Evolutionary conservation across 1,140 invertebrate genomes (phyloP), one percentile per base, ranked within the genome.

Genomic region (Gonioctena quinquepunctata): DNA sequence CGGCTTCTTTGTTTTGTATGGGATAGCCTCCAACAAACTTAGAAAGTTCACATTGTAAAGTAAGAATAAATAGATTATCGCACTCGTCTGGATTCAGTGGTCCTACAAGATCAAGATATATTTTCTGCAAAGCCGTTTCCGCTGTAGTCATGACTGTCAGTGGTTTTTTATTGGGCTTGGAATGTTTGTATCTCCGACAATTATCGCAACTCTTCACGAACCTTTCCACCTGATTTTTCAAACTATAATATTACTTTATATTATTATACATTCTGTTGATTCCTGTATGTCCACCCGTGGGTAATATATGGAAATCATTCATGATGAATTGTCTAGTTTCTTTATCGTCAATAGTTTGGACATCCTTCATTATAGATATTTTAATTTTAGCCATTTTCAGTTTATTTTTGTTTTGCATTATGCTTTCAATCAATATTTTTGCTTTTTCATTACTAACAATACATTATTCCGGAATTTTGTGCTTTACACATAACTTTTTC

Each of bases 241-340:
- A 78, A 69, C 18, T 75, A 71, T 72, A 74, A 60, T 72, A 62
- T 52, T 62, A 60, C 61, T 72, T 74, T 6, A 77, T 75, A 49
- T 74, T 79, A 62, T 77, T 76, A 48, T 68, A 72, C 68, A 72
- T 79, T 26, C 70, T 57, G 22, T 76, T 68, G 33, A 76, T 54
- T 21, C 77, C 75, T 23, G 71, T 69, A 63, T 79, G 78, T 19
- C 78, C 77, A 64, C 68, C 72, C 22, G 75, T 72, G 5, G 73
- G 72, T 60, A 74, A 68, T 6, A 75, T 54, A 68, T 78, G 74
- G 68, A 72, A 77, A 63, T 77, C 74, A 66, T 74, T 77, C 60
- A 77, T 49, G 21, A 76, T 77, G 5, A 76, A 21, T 69, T 71
- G 54, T 68, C 27, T 68, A 28, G 59, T 66, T 59, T 70, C 65